Evolutionary conservation across 2,888 invertebrate species (phyloP), one percentile per base, ranked within the genome.

Genomic region (Drosophila stalkeri): DNA sequence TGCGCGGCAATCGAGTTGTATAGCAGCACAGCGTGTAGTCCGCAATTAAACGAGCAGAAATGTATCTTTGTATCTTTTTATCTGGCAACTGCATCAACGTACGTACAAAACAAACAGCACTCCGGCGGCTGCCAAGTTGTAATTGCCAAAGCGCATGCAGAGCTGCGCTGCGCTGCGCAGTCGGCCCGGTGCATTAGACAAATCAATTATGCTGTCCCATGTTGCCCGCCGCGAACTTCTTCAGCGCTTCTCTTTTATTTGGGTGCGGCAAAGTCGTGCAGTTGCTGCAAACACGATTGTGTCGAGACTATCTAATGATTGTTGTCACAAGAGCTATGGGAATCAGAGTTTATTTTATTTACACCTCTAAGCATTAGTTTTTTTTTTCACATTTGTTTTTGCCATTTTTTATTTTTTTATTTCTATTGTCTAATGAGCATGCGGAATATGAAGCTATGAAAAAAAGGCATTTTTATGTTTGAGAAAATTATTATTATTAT

Each of bases 31-130:
- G 85, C 89, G 62, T 85, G 85, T 85, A 75, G 82, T 65, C 85
- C 69, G 84, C 89, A 85, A 85, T 85, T 85, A 85, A 84, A 76
- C 86, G 86, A 89, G 70, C 88, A 80, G 78, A 85, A 87, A 82
- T 85, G 90, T 89, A 85, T 85, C 83, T 87, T 67, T 82, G 80
- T 82, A 86, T 86, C 84, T 75, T 71, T 81, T 82, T 77, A 85
- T 88, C 86, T 78, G 44, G 49, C 70, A 68, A 76, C 74, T 72
- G 75, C 72, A 88, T 82, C 85, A 51, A n/a, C 49, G 49, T 66
- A 74, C 59, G 57, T 57, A 47, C 41, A 72, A 79, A 65, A 69
- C 80, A 80, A 80, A 82, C 80, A 80, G 56, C 75, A 46, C 67
- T 11, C 20, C 69, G 44, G 23, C 68, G 63, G 60, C 68, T 63